Base-by-base conservation (phyloP, 2,888 invertebrate species). In the Halictus ligatus region DNA sequence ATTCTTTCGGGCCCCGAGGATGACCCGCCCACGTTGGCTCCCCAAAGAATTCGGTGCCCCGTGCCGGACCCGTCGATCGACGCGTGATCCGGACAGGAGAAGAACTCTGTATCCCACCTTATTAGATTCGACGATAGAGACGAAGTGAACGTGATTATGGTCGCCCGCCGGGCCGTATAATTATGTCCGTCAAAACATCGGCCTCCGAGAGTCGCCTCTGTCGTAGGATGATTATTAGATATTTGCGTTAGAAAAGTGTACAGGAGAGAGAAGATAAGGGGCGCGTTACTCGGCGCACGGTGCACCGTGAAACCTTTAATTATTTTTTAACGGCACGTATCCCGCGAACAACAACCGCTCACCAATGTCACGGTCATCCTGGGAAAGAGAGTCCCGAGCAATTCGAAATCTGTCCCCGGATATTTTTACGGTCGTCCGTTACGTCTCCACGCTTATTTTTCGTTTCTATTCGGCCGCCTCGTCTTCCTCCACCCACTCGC, bases 141-240 rank as follows among this genome's bases (percentile, higher is more conserved):
- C 89, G 89, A 92, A 93, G 94, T 92, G 91, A 92, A 92, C 92
- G 64, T 91, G 89, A 94, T 93, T 91, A 89, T 85, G 88, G 85
- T 83, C 81, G 87, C 78, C 48, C 76, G 82, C 80, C 40, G 74
- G 60, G 87, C 90, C 92, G 89, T 92, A 88, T 92, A 92, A 93
- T 93, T 93, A 91, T 48, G 75, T 76, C 87, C 89, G 92, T 94
- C 93, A 92, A 92, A 93, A 93, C 90, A 92, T 82, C 80, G 81
- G 84, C 86, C 84, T 67, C 86, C 77, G 86, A 60, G 60, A 75
- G 64, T 29, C n/a, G 67, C 80, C 73, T 84, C 78, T 71, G 5
- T 40, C 21, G 67, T 0, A 25, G 71, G 60, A 71, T 58, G 4
- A 84, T 87, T 84, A 73, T 40, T 76, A 71, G 69, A 81, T 83